Conservation (phyloP, 2,797 vertebrate species). For the Arctocebus calabarensis region DNA sequence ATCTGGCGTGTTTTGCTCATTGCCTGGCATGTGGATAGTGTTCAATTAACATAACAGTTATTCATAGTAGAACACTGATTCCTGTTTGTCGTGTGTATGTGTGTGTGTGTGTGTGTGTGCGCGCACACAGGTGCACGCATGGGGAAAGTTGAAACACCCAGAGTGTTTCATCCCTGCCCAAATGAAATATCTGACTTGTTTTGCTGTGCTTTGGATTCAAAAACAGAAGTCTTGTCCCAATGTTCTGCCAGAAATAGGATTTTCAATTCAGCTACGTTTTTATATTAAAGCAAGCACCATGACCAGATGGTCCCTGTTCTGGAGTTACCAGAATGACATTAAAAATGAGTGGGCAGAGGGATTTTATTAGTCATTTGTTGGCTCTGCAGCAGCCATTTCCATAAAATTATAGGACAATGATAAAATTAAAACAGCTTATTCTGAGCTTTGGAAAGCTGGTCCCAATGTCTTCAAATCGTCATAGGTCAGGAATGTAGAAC, state of each 20-base stretch:
- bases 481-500: slow-evolving; percentile 67
- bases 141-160: neutral
- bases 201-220: slow-evolving; percentile 14
- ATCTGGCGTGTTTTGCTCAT: neutral
- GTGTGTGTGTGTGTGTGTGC: neutral
- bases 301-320: slow-evolving; percentile 75
- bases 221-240: neutral
- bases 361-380: slow-evolving; percentile 81
- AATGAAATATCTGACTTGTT: neutral
- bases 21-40: neutral
- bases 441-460: slow-evolving; percentile 62
- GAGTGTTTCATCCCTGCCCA: neutral
- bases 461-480: slow-evolving; percentile 49
- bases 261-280: slow-evolving; percentile 61
- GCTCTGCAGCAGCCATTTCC: slow-evolving; percentile 69
- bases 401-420: slow-evolving; percentile 76
- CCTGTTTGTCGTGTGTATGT: neutral
- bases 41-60: neutral
- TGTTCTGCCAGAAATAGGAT: slow-evolving; percentile 65
- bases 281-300: slow-evolving; percentile 64
- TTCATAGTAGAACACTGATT: neutral
- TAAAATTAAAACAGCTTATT: slow-evolving; percentile 71
- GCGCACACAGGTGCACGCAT: fast-evolving
- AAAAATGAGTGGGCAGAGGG: slow-evolving; percentile 75
- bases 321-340: slow-evolving; percentile 76